These are phyloP conservation scores for Atlantisia rogersi DNA, from an alignment of 2,113 vertebrate genomes.

Conservation along the genomic window DNA sequence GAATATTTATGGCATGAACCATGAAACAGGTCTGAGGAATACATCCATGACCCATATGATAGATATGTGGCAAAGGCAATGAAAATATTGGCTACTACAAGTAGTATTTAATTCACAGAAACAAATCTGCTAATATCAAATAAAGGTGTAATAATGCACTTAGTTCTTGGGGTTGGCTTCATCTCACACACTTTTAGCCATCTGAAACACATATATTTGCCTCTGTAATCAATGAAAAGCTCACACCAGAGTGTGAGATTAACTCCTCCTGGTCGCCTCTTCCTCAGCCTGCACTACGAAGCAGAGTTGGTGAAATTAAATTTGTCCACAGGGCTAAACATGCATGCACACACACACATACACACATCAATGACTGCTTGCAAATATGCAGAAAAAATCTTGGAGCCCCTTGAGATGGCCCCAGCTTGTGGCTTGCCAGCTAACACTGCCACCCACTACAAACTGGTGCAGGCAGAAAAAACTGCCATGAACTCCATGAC, in stretches of 20 bases:
- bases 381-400: background rate
- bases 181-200: background rate
- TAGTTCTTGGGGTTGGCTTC: background rate
- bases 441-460: background rate
- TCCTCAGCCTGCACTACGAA: background rate
- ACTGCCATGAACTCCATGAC: background rate
- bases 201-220: background rate
- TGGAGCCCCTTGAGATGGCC: background rate
- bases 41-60: background rate
- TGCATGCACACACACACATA: rapidly evolving
- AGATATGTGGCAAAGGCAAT: background rate
- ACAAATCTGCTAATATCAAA: background rate
- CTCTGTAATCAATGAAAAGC: background rate
- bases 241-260: background rate
- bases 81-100: background rate
- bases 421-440: rapidly evolving
- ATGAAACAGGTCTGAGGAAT: background rate
- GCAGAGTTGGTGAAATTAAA: background rate
- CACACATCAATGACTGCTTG: background rate
- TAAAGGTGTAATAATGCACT: background rate
- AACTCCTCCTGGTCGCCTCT: background rate
- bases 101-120: background rate
- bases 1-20: background rate
- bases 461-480: background rate
- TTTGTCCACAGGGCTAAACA: background rate